Base-by-base conservation (phyloP, 2,113 vertebrate species). In the Phyllostomus hastatus region DNA sequence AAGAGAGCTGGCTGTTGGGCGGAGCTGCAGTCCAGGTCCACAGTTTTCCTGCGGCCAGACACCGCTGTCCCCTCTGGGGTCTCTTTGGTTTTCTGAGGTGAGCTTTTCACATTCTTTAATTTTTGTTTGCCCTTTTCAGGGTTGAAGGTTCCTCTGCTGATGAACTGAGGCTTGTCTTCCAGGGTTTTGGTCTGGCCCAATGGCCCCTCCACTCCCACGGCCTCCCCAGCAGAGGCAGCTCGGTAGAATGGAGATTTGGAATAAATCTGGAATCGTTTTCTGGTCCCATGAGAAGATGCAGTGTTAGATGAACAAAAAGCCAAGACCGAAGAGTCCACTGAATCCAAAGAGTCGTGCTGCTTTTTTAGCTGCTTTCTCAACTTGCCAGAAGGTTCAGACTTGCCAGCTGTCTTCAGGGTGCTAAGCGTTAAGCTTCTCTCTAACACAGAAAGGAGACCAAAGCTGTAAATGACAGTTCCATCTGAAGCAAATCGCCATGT, bases 101-200 rank as follows among this genome's bases (percentile, higher is more conserved):
- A 99, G 33, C 98, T 98, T 98, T 99, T 99, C 97, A 98, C 96
- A 48, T 98, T 99, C 97, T 99, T 99, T 66, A 99, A 98, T 98
- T 99, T 99, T 98, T 99, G 99, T 96, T 99, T 99, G 97, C 99
- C 99, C 88, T 99, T 99, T 97, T 99, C 99, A 0, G 99, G 99
- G 95, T 99, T 99, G 98, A 99, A 99, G 1, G 99, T 99, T 96
- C 99, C 99, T 0, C 99, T 98, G 72, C 99, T 99, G 93, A 99
- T 99, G 97, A 99, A 99, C 95, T 99, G 99, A 14, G 99, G 98
- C 80, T 98, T 98, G 85, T 99, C 99, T 11, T 99, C 98, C 0
- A 97, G 94, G 14, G 98, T 98, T 76, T 87, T 98, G 31, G 80
- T 31, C 75, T 94, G 97, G 88, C 96, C 83, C 22, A 88, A 15